A percentile compares a stretch with the other conserved stretches of the same genome.
Evolutionary conservation across 2,888 invertebrate species (phyloP).

Genomic region (Thyatira batis): DNA sequence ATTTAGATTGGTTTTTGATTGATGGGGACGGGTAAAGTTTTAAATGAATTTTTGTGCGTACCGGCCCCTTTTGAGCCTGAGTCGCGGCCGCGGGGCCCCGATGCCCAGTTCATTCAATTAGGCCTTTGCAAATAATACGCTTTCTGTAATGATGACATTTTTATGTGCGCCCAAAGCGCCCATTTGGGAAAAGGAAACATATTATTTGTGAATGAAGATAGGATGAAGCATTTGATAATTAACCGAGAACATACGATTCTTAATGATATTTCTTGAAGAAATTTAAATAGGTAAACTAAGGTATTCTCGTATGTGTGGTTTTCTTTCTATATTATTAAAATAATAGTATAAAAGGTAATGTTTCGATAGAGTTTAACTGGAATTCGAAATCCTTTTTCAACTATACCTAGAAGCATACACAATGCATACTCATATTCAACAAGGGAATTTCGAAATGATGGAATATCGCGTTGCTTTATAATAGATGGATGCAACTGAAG

Average conservation of each 20-base stretch:
- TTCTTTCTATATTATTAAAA: no score
- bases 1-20: constrained; percentile 76
- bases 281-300: no score
- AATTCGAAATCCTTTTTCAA: neutral
- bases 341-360: no score
- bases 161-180: neutral
- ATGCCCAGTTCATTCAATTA: constrained; percentile 40
- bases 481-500: neutral
- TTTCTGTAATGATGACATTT: constrained; percentile 21
- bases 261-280: no score
- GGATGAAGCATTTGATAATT: no score
- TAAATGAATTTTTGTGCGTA: constrained; percentile 58
- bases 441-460: neutral
- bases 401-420: neutral
- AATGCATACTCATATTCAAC: neutral
- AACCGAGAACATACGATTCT: no score
- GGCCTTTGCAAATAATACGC: constrained; percentile 38
- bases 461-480: neutral
- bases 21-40: constrained; percentile 66
- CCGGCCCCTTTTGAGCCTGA: constrained; percentile 15
- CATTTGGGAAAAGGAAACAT: neutral
- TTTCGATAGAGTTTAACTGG: neutral
- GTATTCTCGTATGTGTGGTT: no score
- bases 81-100: constrained; percentile 12
- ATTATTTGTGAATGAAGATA: no score